phyloP scores from a whole-genome alignment of 2,888 invertebrate species.

The Eucriotettix oculatus region DNA sequence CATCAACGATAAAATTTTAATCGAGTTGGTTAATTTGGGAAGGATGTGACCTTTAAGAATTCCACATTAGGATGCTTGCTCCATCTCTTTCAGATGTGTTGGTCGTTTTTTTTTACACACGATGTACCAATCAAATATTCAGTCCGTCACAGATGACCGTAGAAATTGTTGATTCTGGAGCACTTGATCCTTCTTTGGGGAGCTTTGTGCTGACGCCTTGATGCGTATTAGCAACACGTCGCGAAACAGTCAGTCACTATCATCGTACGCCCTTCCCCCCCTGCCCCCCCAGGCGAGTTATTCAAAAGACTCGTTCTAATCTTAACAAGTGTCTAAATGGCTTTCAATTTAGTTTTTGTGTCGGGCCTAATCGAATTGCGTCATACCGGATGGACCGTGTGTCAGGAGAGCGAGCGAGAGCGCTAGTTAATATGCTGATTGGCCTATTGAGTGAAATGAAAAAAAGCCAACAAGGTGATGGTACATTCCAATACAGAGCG shows the following conservation, averaged over 20 bases:
- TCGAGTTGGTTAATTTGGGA: no score
- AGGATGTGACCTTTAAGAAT: no score
- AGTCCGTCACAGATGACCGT: no score
- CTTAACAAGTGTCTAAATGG: slow-evolving; percentile 10
- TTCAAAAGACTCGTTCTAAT: slow-evolving; percentile 3
- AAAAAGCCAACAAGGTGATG: not conserved
- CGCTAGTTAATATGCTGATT: slow-evolving; percentile 4
- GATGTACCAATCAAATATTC: no score
- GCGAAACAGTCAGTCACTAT: not conserved
- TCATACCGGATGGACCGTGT: not conserved
- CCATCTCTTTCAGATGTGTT: no score
- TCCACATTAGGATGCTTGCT: no score
- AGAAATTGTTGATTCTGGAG: no score
- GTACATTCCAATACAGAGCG: not conserved
- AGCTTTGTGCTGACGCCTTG: no score
- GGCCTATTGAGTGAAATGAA: not conserved
- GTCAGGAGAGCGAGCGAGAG: slow-evolving; percentile 1
- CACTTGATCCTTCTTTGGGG: no score
- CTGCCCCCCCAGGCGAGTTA: not conserved
- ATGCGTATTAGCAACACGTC: no score
- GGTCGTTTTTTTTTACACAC: no score
- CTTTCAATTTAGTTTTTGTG: slow-evolving; percentile 8
- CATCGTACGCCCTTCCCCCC: not conserved
- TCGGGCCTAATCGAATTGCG: slow-evolving; percentile 5
- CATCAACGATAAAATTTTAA: no score